Evolutionary conservation across 2,113 vertebrate species (phyloP), one percentile per base, ranked within the genome.

Genomic region (Pangasianodon hypophthalmus): DNA sequence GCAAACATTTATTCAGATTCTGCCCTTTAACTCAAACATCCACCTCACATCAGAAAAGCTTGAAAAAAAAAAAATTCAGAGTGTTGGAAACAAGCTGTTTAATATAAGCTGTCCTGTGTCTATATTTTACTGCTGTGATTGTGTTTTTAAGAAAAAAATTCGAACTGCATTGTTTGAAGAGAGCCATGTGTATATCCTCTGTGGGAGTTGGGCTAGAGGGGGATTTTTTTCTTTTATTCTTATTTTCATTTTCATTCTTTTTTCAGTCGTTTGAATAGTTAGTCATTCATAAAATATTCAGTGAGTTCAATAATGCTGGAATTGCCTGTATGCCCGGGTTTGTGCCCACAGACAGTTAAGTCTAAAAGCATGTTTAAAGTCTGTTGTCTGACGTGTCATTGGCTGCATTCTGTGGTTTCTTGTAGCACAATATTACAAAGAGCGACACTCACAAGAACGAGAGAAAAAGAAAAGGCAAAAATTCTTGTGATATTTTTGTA

Each of bases 341-440:
- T 67, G n/a, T 80, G 54, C 37, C 60, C 87, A 32, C 41, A 88
- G 77, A 82, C 21, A 62, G 37, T 88, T 56, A 58, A 44, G 79
- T 52, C 80, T 71, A 19, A 88, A 41, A 26, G n/a, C 32, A 69
- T 88, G 60, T 44, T 52, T 88, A 81, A 52, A 48, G 44, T 88
- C 75, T 82, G 58, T 8, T 24, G 58, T 48, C 75, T 88, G 77
- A 82, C 60, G 21, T 71, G 62, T 88, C 56, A 46, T 26, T 84
- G 32, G 69, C 64, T 73, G 64, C 64, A 84, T 58, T 71, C 73
- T 46, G 62, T 54, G 77, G 54, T 88, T 80, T 88, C 52, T 82
- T 14, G 46, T 32, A 56, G n/a, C 77, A 50, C n/a, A 54, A 86
- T 56, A 32, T 75, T 87, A 75, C 29, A 75, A 87, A 87, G 82